A percentile compares a stretch with the other conserved stretches of the same genome.
Evolutionary conservation across 35 echinoderm and acorn worm genomes (phyloP).

Genomic region (Strongylocentrotus purpuratus): DNA sequence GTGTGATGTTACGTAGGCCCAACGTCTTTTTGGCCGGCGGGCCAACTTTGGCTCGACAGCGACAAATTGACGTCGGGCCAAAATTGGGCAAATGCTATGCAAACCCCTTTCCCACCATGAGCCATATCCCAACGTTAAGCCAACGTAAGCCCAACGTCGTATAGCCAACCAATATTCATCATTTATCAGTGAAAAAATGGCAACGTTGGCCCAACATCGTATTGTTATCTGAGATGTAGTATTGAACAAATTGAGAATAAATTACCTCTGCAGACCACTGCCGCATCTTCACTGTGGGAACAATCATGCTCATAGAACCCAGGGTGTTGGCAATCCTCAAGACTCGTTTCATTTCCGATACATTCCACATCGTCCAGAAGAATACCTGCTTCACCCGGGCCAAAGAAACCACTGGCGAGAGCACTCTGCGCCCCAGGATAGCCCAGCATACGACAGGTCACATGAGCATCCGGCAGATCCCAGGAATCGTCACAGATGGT

Average conservation of each 20-base stretch:
- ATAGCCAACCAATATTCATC: too few species aligned
- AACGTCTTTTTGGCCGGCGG: too few species aligned
- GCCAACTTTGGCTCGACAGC: too few species aligned
- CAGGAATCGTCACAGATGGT: not conserved
- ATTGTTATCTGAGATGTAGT: too few species aligned
- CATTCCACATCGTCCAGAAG: not conserved
- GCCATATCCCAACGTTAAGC: too few species aligned
- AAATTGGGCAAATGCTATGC: too few species aligned
- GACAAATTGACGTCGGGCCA: too few species aligned
- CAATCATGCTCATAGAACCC: conserved; percentile 17
- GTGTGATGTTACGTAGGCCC: too few species aligned
- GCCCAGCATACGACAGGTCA: not conserved
- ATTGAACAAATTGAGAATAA: not conserved
- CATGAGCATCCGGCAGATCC: not conserved
- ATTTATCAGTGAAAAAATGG: too few species aligned
- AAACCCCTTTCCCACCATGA: too few species aligned
- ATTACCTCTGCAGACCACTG: not conserved
- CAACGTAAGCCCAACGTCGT: too few species aligned
- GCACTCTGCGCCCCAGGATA: not conserved
- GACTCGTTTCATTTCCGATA: not conserved
- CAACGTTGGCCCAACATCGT: too few species aligned
- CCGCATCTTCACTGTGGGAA: not conserved
- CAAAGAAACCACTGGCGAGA: not conserved
- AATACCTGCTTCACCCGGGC: not conserved
- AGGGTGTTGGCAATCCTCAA: not conserved